These are phyloP conservation scores for Tineola bisselliella DNA, from an alignment of 2,888 invertebrate species.

Conservation along the genomic window DNA sequence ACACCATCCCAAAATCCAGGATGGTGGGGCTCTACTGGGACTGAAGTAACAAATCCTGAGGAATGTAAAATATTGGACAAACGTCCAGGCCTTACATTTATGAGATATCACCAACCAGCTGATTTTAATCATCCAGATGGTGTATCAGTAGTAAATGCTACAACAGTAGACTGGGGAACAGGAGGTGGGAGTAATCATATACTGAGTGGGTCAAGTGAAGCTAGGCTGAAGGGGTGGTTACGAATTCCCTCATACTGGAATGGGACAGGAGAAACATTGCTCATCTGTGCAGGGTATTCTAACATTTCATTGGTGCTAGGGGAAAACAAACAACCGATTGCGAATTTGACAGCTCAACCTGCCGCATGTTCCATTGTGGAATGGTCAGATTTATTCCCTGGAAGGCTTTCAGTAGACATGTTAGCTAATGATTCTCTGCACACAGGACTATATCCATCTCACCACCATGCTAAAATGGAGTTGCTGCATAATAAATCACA, in stretches of 20 bases:
- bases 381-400: constrained; percentile 73
- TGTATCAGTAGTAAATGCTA: constrained; percentile 86
- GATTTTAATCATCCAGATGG: constrained; percentile 90
- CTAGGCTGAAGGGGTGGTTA: constrained; percentile 82
- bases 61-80: constrained; percentile 82
- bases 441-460: constrained; percentile 68
- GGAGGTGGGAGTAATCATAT: constrained; percentile 75
- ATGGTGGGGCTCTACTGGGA: constrained; percentile 91
- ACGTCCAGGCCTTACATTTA: constrained; percentile 87
- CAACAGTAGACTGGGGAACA: constrained; percentile 81
- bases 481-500: constrained; percentile 77
- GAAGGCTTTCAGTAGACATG: constrained; percentile 73
- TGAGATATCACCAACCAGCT: constrained; percentile 87
- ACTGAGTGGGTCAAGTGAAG: constrained; percentile 77
- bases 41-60: constrained; percentile 76
- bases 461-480: constrained; percentile 84
- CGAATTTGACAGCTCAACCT: constrained; percentile 74
- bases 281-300: constrained; percentile 82
- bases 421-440: constrained; percentile 72
- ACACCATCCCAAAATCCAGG: constrained; percentile 83
- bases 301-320: constrained; percentile 73
- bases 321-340: constrained; percentile 56
- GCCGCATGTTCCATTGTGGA: constrained; percentile 75
- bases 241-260: constrained; percentile 82
- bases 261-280: constrained; percentile 72